Base-by-base conservation (phyloP, 2,113 vertebrate genomes). In the Cromileptes altivelis region DNA sequence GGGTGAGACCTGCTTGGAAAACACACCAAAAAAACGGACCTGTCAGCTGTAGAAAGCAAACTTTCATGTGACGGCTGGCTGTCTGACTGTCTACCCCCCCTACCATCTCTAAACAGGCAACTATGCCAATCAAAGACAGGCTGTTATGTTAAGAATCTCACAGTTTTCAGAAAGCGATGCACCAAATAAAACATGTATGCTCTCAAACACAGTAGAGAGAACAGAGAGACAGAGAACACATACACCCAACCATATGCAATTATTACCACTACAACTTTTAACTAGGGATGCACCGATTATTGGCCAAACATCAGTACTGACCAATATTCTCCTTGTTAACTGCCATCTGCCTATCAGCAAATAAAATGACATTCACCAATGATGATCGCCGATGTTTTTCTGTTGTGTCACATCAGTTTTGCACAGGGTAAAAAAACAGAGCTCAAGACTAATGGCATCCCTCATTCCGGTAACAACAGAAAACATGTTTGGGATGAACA, bases 61-160 rank as follows among this genome's bases (percentile, higher is more conserved):
- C 87, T 91, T 93, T 92, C 68, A 88, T 89, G 78, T 88, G 87
- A 84, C 56, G 60, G 63, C 68, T 81, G 86, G 67, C 74, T 81
- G 75, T 78, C 72, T 84, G 60, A 53, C 61, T 80, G 25, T 85
- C 84, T 86, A 68, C 30, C n/a, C 81, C 77, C 40, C 62, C 57
- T 52, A 8, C 61, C 58, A 62, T 87, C 68, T 70, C 37, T 81
- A 78, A 87, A 74, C 30, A 70, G 75, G 76, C 67, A 56, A 61
- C 53, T 67, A 37, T 67, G 77, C 60, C 86, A 67, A 78, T 86
- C 75, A 88, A 81, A 86, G 40, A 63, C 62, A 70, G 45, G 71
- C 63, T 72, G 56, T 33, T 72, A 75, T 40, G 62, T 67, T 74
- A 62, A 57, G 37, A 57, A 33, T 74, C 40, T 62, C 69, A 21